phyloP scores from a whole-genome alignment of 2,888 invertebrate genomes.

The Drosophila nigritarsus region DNA sequence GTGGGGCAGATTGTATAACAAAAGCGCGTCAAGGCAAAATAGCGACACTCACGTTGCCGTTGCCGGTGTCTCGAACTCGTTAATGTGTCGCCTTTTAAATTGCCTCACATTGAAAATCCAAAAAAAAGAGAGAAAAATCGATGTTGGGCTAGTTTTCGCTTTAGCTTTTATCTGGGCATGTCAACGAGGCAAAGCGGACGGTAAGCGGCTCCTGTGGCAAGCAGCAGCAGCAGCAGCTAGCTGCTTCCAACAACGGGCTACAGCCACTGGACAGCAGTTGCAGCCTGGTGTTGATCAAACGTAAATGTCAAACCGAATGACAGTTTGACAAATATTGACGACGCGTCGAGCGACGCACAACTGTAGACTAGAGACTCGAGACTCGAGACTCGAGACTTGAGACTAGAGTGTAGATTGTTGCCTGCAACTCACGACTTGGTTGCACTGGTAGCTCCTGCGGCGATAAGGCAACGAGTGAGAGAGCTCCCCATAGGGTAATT shows the following conservation, averaged over 20 bases:
- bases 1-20: conserved; percentile 48
- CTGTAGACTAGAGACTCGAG: conserved; percentile 7
- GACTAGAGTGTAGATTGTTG: conserved; percentile 20
- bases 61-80: conserved; percentile 53
- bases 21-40: conserved; percentile 54
- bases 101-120: conserved; percentile 62
- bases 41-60: conserved; percentile 28
- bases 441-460: conserved; percentile 34
- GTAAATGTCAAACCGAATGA: conserved; percentile 83
- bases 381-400: background rate
- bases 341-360: conserved; percentile 70
- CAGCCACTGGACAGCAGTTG: conserved; percentile 31
- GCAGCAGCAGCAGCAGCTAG: conserved; percentile 18
- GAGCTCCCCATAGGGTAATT: conserved; percentile 82
- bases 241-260: conserved; percentile 39
- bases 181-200: conserved; percentile 62
- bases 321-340: conserved; percentile 84
- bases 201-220: conserved; percentile 56
- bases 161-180: conserved; percentile 65
- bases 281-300: conserved; percentile 80
- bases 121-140: conserved; percentile 27
- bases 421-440: conserved; percentile 46
- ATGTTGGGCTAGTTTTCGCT: conserved; percentile 72
- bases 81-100: conserved; percentile 78
- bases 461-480: conserved; percentile 40